These are phyloP conservation scores for Athalia rosae DNA, from an alignment of 2,888 invertebrate species.

Conservation along the genomic window DNA sequence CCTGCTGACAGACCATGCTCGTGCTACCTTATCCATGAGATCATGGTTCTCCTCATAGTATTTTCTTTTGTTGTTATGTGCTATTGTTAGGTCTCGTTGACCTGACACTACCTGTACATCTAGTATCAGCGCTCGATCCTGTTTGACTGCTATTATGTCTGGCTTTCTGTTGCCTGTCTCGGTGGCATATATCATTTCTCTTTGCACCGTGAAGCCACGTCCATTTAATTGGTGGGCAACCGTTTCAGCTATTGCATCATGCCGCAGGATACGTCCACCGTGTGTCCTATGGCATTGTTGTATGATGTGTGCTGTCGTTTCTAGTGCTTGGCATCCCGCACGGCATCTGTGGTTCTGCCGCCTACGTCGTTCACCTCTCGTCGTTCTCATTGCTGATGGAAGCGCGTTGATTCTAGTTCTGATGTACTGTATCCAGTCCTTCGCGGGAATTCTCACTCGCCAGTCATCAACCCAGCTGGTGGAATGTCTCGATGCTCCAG, in stretches of 20 bases:
- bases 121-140: no score
- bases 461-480: conserved; percentile 47
- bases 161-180: no score
- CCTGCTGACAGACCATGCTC: neutral
- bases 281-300: neutral
- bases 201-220: neutral
- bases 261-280: neutral
- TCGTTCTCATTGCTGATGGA: conserved; percentile 55
- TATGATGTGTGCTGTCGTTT: neutral
- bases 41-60: no score
- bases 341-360: neutral
- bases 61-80: no score
- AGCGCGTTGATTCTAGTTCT: conserved; percentile 61
- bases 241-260: neutral
- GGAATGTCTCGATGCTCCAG: neutral
- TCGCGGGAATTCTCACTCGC: conserved; percentile 54
- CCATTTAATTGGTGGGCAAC: neutral
- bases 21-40: no score
- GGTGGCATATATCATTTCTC: neutral
- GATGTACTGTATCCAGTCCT: conserved; percentile 61
- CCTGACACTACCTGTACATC: no score
- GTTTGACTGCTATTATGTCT: no score
- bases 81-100: no score
- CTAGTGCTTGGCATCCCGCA: neutral
- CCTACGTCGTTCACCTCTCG: conserved; percentile 51